Percentiles rank a stretch among this genome's conserved stretches.
These are phyloP conservation scores for Thalassarche chlororhynchos DNA, from an alignment of 2,113 vertebrate genomes.

Conservation along the genomic window DNA sequence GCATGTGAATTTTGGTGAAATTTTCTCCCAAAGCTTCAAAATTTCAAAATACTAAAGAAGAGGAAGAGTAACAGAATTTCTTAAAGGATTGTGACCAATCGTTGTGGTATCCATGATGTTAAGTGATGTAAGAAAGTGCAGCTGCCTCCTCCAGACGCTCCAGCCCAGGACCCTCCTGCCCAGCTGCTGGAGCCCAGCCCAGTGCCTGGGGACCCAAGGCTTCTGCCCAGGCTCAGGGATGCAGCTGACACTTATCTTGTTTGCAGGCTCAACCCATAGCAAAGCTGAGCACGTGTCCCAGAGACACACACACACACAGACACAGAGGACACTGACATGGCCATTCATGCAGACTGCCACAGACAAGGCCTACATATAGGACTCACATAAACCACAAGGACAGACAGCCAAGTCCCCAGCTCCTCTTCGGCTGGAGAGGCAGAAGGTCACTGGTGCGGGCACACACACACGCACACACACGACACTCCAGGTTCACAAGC, in stretches of 20 bases:
- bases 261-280: background rate
- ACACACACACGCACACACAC: too few species aligned
- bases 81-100: background rate
- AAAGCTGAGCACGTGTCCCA: rapidly evolving
- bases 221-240: background rate
- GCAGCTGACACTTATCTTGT: rapidly evolving
- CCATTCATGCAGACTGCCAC: rapidly evolving
- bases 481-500: background rate
- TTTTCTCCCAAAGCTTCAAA: background rate
- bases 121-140: rapidly evolving
- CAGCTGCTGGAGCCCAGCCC: rapidly evolving
- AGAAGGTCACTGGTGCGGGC: background rate
- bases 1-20: background rate
- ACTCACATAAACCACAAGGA: background rate
- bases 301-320: background rate
- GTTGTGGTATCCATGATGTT: background rate
- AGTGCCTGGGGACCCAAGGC: rapidly evolving
- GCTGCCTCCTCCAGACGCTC: background rate
- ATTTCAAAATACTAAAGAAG: background rate
- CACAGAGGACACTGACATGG: rapidly evolving
- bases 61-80: background rate
- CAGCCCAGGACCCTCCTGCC: background rate
- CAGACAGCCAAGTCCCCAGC: background rate
- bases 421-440: background rate
- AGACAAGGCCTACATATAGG: background rate